Conservation (phyloP, 2,113 vertebrate species). For the Otocyon megalotis region DNA sequence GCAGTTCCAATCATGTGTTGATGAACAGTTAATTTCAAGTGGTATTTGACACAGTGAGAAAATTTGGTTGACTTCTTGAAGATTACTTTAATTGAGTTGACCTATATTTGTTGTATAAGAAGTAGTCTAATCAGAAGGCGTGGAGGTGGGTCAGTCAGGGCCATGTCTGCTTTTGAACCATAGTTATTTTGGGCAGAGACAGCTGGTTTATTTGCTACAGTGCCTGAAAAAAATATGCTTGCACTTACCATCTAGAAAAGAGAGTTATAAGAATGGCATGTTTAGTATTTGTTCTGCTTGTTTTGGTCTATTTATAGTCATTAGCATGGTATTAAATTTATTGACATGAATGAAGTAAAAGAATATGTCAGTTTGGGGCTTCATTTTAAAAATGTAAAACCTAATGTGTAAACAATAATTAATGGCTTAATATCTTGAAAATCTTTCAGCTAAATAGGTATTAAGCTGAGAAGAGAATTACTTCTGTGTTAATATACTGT, state of each 20-base stretch:
- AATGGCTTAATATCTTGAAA: conserved; percentile 50
- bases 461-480: conserved; percentile 14
- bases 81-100: not conserved
- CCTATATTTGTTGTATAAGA: conserved; percentile 6
- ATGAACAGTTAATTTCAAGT: conserved; percentile 23
- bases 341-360: not conserved
- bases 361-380: not conserved
- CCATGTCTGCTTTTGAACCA: conserved; percentile 39
- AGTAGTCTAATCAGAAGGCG: not conserved
- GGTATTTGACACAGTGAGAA: conserved; percentile 5
- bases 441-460: conserved; percentile 28
- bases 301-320: conserved; percentile 45
- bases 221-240: conserved; percentile 73
- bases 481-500: conserved; percentile 1
- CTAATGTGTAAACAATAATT: not conserved
- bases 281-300: conserved; percentile 72
- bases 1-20: not conserved
- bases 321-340: not conserved
- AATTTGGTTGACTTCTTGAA: conserved; percentile 9
- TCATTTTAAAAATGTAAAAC: not conserved
- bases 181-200: conserved; percentile 69
- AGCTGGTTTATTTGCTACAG: conserved; percentile 80
- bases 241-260: conserved; percentile 75
- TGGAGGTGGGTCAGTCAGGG: not conserved
- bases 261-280: conserved; percentile 75